Evolutionary conservation across 2,797 vertebrate genomes (phyloP), one percentile per base, ranked within the genome.

Genomic region (Pelobates cultripes): DNA sequence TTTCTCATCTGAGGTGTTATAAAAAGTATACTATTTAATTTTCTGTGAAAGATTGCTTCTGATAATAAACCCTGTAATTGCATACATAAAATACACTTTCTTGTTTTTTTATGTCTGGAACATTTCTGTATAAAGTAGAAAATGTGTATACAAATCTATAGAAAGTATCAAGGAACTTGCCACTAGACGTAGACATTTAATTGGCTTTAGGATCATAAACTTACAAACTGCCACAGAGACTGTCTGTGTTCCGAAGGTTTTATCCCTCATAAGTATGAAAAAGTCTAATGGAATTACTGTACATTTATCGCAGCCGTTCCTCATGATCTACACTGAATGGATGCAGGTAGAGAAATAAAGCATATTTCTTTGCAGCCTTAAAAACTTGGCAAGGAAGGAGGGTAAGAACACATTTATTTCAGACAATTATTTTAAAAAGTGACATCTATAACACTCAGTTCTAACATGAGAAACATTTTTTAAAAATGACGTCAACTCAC

Each of bases 221-320:
- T 14, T 76, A 83, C 17, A 86, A 80, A 85, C 80, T 79, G 78
- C 5, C 43, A 44, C 81, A 45, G 41, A 73, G 72, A 73, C 14
- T 42, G 69, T 70, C n/a, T 83, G 74, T 2, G 70, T 73, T 71
- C 15, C 67, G 51, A 73, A 73, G n/a, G 28, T 75, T 71, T 82
- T 76, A 75, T 82, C 73, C 55, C 64, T 85, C 85, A 82, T 68
- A 77, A 47, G 47, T 61, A 10, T 70, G 66, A 85, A 45, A 79
- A 70, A 61, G 53, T 13, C 42, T 64, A 68, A 81, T 78, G 7
- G 15, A 84, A 83, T 79, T 73, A 67, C 67, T 57, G 55, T 79
- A 67, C 14, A 75, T 86, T 79, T 42, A 69, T 85, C 63, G 70
- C 73, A 9, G 60, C 42, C 73, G 3, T 43, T 77, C 84, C 80